Evolutionary conservation across 2,113 vertebrate species (phyloP).

Genomic region (Bos indicus): DNA sequence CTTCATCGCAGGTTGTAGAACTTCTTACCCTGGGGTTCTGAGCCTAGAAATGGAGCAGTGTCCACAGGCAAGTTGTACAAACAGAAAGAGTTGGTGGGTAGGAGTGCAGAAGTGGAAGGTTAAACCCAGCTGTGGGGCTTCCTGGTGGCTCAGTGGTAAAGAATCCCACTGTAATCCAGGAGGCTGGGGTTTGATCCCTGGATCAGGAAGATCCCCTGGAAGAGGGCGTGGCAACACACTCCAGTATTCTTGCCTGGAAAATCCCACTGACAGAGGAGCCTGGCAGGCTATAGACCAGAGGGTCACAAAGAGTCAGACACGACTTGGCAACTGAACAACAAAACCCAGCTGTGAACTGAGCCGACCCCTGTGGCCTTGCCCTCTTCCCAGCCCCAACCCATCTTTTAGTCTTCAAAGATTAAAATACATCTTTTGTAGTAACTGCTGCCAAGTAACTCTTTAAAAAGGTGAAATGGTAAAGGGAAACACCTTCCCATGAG

Average conservation of each 20-base stretch:
- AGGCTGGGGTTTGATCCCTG: neutral
- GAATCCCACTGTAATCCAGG: neutral
- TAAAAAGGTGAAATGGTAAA: neutral
- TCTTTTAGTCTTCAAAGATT: neutral
- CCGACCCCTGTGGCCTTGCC: neutral
- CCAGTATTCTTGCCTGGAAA: neutral
- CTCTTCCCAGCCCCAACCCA: neutral
- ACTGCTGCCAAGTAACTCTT: neutral
- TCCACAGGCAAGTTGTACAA: neutral
- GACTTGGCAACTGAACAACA: neutral
- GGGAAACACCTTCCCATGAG: neutral
- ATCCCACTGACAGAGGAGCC: neutral
- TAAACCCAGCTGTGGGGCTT: neutral
- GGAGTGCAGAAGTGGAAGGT: neutral
- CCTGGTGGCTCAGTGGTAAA: neutral
- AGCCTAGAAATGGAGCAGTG: neutral
- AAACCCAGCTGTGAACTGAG: neutral
- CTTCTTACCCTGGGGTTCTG: neutral
- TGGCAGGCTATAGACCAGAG: neutral
- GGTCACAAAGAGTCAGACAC: neutral
- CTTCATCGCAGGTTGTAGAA: neutral
- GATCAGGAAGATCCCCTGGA: neutral
- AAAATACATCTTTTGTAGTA: slow-evolving; percentile 5
- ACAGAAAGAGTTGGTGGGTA: neutral
- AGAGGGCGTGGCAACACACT: neutral